Conservation (phyloP, 1,140 invertebrate species). For the Zaprionus capensis region DNA sequence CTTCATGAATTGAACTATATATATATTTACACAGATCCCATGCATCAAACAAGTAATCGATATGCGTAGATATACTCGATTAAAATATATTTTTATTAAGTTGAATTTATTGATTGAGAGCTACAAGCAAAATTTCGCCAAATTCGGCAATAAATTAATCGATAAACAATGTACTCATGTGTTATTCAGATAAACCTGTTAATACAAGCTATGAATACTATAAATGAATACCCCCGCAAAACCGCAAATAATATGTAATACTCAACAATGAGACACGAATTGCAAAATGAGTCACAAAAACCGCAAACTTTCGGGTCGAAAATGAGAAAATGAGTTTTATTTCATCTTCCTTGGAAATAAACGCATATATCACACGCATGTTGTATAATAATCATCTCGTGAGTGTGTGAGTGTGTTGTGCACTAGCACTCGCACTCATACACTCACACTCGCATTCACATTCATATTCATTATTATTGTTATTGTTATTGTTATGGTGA, state of each 20-base stretch:
- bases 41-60: constrained; percentile 5
- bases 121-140: constrained; percentile 1
- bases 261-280: constrained; percentile 33
- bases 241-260: constrained; percentile 27
- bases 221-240: constrained; percentile 14
- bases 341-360: constrained; percentile 29
- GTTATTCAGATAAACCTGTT: constrained; percentile 24
- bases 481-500: constrained; percentile 17
- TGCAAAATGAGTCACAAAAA: constrained; percentile 32
- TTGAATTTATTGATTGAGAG: constrained; percentile 22
- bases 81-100: constrained; percentile 5
- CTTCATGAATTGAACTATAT: neutral
- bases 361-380: constrained; percentile 24
- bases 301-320: constrained; percentile 1
- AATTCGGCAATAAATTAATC: constrained; percentile 26
- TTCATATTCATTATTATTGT: constrained; percentile 10
- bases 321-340: constrained; percentile 26
- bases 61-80: constrained; percentile 6
- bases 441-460: neutral
- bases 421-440: constrained; percentile 1
- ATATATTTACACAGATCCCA: too few species aligned
- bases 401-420: neutral
- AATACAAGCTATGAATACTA: constrained; percentile 18
- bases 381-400: constrained; percentile 30
- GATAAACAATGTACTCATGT: constrained; percentile 12